phyloP scores from a whole-genome alignment of 2,888 invertebrate species.

The Diaphora mendica region DNA sequence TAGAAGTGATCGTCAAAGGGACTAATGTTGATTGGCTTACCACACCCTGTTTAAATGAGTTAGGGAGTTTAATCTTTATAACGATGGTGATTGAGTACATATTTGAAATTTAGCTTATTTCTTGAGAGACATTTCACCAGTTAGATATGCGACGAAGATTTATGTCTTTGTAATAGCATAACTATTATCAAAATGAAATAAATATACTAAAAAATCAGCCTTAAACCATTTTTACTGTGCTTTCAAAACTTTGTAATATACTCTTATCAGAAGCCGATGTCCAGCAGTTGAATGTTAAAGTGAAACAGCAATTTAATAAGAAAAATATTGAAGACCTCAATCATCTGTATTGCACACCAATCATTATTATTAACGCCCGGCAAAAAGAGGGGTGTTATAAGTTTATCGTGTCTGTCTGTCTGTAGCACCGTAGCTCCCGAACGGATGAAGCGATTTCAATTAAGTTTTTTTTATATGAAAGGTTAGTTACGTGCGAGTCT shows the following conservation, averaged over 20 bases:
- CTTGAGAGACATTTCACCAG: constrained; percentile 59
- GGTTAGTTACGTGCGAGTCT: no score
- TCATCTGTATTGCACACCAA: no score
- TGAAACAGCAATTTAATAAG: no score
- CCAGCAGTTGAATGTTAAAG: no score
- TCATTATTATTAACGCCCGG: no score
- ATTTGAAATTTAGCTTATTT: constrained; percentile 24
- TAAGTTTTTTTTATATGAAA: no score
- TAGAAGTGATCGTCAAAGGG: constrained; percentile 75
- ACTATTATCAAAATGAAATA: constrained; percentile 15
- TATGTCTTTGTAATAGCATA: constrained; percentile 58
- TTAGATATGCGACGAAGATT: constrained; percentile 74
- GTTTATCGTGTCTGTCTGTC: no score
- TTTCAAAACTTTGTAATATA: background rate
- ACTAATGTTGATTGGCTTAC: constrained; percentile 82
- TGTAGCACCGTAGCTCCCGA: no score
- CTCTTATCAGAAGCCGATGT: no score
- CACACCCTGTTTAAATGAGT: constrained; percentile 42
- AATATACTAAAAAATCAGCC: constrained; percentile 7
- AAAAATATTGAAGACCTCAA: no score
- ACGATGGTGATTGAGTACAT: constrained; percentile 34
- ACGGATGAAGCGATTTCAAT: no score
- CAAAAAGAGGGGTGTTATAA: no score
- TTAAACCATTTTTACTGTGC: background rate
- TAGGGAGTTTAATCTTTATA: constrained; percentile 50